Percentiles rank a stretch among this genome's conserved stretches.
phyloP scores from a whole-genome alignment of 2,888 invertebrate genomes.

The Stictocephala bisonia region DNA sequence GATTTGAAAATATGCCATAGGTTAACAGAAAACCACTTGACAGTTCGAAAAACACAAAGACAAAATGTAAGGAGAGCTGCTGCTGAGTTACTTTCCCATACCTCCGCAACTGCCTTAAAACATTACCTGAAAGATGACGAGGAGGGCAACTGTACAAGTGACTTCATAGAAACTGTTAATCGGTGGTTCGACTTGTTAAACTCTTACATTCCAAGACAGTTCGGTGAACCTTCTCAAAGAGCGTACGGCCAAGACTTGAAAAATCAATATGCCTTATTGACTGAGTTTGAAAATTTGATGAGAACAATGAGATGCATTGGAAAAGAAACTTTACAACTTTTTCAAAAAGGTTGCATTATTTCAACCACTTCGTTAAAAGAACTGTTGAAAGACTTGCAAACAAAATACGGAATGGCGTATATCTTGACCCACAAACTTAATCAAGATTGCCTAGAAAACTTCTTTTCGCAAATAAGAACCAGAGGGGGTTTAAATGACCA shows the following conservation, averaged over 20 bases:
- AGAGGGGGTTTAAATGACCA: constrained; percentile 56
- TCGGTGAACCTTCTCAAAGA: constrained; percentile 25
- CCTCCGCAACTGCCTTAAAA: too few relatives aligned
- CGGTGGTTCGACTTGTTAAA: too few relatives aligned
- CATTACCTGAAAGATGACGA: too few relatives aligned
- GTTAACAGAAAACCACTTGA: too few relatives aligned
- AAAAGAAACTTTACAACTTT: constrained; percentile 15
- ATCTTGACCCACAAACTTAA: constrained; percentile 27
- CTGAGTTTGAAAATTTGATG: neutral
- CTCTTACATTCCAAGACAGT: constrained; percentile 3
- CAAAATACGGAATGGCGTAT: neutral
- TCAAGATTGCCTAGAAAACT: constrained; percentile 15
- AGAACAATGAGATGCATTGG: constrained; percentile 28
- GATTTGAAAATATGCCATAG: too few relatives aligned
- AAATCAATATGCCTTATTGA: constrained; percentile 24
- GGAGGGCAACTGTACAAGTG: too few relatives aligned
- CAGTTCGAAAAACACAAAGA: too few relatives aligned
- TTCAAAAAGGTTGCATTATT: constrained; percentile 41
- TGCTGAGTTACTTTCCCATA: too few relatives aligned
- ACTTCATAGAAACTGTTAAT: too few relatives aligned
- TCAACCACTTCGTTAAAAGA: constrained; percentile 26
- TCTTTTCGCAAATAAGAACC: constrained; percentile 51
- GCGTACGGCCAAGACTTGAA: constrained; percentile 25
- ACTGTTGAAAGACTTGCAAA: constrained; percentile 4
- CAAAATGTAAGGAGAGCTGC: too few relatives aligned